These are phyloP conservation scores for Lamellibrachia satsuma DNA, from an alignment of 2,888 invertebrate genomes.

Conservation along the genomic window DNA sequence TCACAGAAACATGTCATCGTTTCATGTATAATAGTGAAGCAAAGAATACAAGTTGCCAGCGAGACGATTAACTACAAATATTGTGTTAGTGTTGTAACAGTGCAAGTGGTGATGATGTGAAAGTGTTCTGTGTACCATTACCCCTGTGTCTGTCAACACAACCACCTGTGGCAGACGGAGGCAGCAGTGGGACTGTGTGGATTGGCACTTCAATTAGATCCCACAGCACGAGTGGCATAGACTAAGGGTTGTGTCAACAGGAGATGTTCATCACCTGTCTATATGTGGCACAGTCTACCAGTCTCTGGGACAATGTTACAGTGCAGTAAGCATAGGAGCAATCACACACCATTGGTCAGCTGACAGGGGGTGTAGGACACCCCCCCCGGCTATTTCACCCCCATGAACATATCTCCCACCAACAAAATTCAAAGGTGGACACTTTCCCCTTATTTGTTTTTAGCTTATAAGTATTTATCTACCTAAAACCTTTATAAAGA, in stretches of 20 bases:
- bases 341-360: background rate
- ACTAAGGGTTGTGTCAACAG: background rate
- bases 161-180: background rate
- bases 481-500: too few relatives aligned
- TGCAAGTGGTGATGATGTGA: background rate
- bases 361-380: too few relatives aligned
- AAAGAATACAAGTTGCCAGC: background rate
- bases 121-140: background rate
- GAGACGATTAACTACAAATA: background rate
- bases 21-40: background rate
- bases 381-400: too few relatives aligned
- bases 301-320: background rate
- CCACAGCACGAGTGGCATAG: background rate
- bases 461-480: too few relatives aligned
- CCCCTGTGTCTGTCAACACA: background rate
- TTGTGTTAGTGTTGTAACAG: background rate
- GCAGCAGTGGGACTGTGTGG: background rate
- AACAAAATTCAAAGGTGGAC: too few relatives aligned
- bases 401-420: too few relatives aligned
- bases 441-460: too few relatives aligned
- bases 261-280: background rate
- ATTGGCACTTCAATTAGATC: background rate
- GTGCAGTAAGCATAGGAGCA: constrained; percentile 8
- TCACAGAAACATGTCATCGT: background rate
- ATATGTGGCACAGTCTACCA: background rate